These are phyloP conservation scores for Enteromius anoplus DNA, from an alignment of 2,797 vertebrate genomes.

Conservation along the genomic window DNA sequence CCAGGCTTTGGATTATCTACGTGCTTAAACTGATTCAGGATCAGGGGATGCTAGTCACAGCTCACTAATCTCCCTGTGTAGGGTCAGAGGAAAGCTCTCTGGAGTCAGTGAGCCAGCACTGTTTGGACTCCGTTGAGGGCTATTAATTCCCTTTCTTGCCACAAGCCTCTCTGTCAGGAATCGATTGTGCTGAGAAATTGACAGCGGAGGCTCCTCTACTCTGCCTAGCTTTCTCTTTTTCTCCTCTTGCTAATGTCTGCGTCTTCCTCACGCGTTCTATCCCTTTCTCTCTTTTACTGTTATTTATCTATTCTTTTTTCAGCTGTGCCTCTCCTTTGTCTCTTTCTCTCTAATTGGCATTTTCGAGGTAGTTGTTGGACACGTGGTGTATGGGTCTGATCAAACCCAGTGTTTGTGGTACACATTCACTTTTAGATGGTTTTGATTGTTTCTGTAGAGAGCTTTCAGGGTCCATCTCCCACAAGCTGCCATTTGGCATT, in stretches of 20 bases:
- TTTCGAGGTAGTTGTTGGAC: slow-evolving; percentile 1
- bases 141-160: slow-evolving; percentile 61
- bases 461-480: background rate
- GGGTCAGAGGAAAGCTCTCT: slow-evolving; percentile 56
- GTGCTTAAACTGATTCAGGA: slow-evolving; percentile 55
- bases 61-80: slow-evolving; percentile 59
- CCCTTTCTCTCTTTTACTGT: background rate
- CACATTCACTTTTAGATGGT: background rate
- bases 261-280: background rate
- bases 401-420: background rate
- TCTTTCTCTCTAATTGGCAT: slow-evolving; percentile 18
- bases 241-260: slow-evolving; percentile 20
- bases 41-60: slow-evolving; percentile 54
- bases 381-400: background rate
- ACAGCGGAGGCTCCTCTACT: slow-evolving; percentile 42
- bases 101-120: slow-evolving; percentile 54
- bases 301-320: background rate
- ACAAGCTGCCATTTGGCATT: background rate
- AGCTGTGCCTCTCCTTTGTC: slow-evolving; percentile 5
- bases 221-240: slow-evolving; percentile 44
- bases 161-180: slow-evolving; percentile 55
- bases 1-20: slow-evolving; percentile 59
- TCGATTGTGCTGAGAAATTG: slow-evolving; percentile 59
- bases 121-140: slow-evolving; percentile 53
- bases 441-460: background rate